These are phyloP conservation scores for Neuroscelio doddi DNA, from an alignment of 2,888 invertebrate species.

Conservation along the genomic window DNA sequence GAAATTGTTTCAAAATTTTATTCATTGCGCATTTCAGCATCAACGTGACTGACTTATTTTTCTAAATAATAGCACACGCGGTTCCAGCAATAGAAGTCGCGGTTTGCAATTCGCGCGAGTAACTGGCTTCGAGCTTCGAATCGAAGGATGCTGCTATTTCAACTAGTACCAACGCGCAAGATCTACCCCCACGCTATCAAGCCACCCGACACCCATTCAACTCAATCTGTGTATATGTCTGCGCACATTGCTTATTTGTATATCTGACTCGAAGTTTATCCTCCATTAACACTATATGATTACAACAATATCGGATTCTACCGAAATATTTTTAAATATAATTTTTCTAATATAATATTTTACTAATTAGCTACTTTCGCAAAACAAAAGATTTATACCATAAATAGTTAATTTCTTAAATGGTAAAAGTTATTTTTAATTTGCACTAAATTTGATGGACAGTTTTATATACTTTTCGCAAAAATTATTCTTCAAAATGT, in stretches of 20 bases:
- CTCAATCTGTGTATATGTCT: conserved; percentile 22
- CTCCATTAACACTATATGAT: conserved; percentile 37
- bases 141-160: conserved; percentile 66
- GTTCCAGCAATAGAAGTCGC: conserved; percentile 52
- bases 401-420: too few species aligned
- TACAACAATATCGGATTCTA: conserved; percentile 20
- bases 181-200: conserved; percentile 62
- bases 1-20: too few species aligned
- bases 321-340: not conserved
- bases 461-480: too few species aligned
- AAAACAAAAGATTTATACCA: too few species aligned
- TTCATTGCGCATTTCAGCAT: not conserved
- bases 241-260: conserved; percentile 30
- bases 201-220: conserved; percentile 14
- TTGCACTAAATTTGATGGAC: too few species aligned
- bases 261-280: conserved; percentile 35
- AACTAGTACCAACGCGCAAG: conserved; percentile 68
- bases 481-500: not conserved
- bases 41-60: conserved; percentile 42
- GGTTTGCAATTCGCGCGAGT: conserved; percentile 67
- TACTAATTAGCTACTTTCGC: too few species aligned
- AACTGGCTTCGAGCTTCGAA: conserved; percentile 63
- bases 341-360: too few species aligned
- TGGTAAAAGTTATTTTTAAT: too few species aligned
- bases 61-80: conserved; percentile 4